These are phyloP conservation scores for Coreius guichenoti DNA, from an alignment of 2,797 vertebrate genomes.

Conservation along the genomic window DNA sequence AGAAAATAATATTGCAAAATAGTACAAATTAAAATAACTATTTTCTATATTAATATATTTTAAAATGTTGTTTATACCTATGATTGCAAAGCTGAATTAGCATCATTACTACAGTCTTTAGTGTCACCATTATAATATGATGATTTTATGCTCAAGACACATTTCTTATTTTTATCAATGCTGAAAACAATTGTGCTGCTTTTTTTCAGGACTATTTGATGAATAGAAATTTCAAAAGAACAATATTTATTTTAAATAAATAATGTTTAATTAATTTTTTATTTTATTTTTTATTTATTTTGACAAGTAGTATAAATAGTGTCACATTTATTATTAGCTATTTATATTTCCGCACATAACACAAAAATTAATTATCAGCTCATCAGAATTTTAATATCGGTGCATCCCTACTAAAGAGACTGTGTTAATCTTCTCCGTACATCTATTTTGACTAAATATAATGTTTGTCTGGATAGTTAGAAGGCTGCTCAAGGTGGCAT, in stretches of 20 bases:
- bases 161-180: background rate
- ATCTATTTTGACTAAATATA: background rate
- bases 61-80: background rate
- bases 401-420: background rate
- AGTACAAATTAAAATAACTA: background rate
- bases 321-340: too few species aligned
- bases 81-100: too few species aligned
- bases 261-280: too few species aligned
- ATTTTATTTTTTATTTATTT: too few species aligned
- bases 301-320: too few species aligned
- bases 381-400: background rate
- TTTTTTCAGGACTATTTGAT: background rate
- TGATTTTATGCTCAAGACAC: background rate
- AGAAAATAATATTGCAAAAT: background rate
- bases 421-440: background rate
- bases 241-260: background rate
- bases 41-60: too few species aligned
- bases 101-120: too few species aligned
- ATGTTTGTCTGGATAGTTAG: background rate
- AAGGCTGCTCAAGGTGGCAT: background rate
- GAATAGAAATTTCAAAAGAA: background rate
- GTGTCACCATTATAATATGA: too few species aligned
- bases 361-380: background rate
- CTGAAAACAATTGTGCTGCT: background rate
- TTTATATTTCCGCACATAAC: background rate